Evolutionary conservation across 2,113 vertebrate genomes (phyloP), one percentile per base, ranked within the genome.

Genomic region (Brienomyrus longianalis): DNA sequence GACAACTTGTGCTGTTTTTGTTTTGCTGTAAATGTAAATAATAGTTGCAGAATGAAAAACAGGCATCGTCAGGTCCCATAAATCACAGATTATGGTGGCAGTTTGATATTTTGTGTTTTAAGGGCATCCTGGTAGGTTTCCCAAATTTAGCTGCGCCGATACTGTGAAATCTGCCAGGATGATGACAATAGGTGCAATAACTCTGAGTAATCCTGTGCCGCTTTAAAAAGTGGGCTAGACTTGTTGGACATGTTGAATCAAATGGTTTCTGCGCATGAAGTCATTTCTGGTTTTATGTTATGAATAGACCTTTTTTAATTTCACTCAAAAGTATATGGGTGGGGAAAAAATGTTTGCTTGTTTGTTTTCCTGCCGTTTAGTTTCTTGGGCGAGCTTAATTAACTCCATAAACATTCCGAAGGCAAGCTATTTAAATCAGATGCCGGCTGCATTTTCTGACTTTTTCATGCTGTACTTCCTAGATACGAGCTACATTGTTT

Each of bases 21-120:
- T n/a, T 66, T 27, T n/a, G 54, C 87, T n/a, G 87, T 62, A 31
- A 88, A 70, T 47, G 62, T 70, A 43, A 43, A 80, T 80, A 43
- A 62, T 62, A 62, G 56, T 43, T 80, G 74, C 35, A 80, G 31
- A 3, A 35, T 43, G 43, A 80, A 39, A 39, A 80, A 80, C 31
- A 1, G 74, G 15, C 39, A 66, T 80, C 15, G 83, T 50, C 45
- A 48, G 39, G 54, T 80, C 35, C 74, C 35, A 19, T 80, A 43
- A 80, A 43, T 80, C 35, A 43, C 51, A 66, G 87, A 62, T 47
- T 88, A 88, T 27, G 52, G 86, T 50, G 86, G 52, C 54, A 88
- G 31, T 62, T 66, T 66, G 56, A 59, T 62, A 43, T 88, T 88
- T 45, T 66, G 54, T 43, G 17, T 62, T 56, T 19, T 52, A 39